Conservation (phyloP, 2,888 invertebrate genomes). For the Thera britannica region DNA sequence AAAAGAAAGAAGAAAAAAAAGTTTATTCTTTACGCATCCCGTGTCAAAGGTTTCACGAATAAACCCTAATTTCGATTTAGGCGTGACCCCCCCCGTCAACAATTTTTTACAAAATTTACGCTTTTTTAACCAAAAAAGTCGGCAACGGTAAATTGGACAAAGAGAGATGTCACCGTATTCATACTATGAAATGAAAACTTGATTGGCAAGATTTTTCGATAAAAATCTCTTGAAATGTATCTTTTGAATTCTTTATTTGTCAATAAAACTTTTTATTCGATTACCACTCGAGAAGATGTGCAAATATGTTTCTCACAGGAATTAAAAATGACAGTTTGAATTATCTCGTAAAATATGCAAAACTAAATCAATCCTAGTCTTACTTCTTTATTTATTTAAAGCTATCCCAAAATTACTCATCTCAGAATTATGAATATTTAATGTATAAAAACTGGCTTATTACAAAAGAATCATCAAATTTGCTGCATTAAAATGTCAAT, state of each 20-base stretch:
- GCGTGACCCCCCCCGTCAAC: constrained; percentile 83
- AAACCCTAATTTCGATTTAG: constrained; percentile 80
- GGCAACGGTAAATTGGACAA: constrained; percentile 75
- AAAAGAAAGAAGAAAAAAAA: constrained; percentile 37
- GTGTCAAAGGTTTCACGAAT: constrained; percentile 76
- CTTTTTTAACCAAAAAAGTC: constrained; percentile 71
- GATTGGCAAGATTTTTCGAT: constrained; percentile 78
- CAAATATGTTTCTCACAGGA: constrained; percentile 71
- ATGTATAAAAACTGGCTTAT: constrained; percentile 66
- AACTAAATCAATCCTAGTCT: constrained; percentile 9
- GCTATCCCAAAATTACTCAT: constrained; percentile 28
- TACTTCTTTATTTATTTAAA: constrained; percentile 45
- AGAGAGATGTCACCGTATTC: constrained; percentile 71
- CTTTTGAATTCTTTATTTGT: constrained; percentile 57
- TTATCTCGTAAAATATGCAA: constrained; percentile 24
- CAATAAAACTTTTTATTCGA: constrained; percentile 63
- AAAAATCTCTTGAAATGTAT: constrained; percentile 73
- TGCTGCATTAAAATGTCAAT: constrained; percentile 65
- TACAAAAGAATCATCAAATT: constrained; percentile 51
- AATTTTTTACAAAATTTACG: constrained; percentile 74
- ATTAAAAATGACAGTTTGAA: constrained; percentile 49
- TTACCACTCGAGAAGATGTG: constrained; percentile 56
- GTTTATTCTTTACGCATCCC: constrained; percentile 65
- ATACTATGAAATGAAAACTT: constrained; percentile 80
- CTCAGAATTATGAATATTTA: constrained; percentile 57